phyloP scores from a whole-genome alignment of 2,888 invertebrate species.

The Cistogaster globosa region DNA sequence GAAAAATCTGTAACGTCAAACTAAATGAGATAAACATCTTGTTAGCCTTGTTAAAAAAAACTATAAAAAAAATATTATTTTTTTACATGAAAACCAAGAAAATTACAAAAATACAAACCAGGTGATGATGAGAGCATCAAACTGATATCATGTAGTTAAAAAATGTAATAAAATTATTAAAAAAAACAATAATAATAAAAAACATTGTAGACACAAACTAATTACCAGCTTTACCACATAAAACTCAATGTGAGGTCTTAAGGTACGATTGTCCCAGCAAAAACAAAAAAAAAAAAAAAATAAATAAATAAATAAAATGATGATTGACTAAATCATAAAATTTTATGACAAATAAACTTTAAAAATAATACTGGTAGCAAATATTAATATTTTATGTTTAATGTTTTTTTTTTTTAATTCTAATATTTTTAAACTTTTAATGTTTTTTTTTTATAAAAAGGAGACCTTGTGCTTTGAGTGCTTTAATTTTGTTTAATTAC shows the following conservation, averaged over 20 bases:
- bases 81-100: slow-evolving; percentile 55
- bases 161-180: slow-evolving; percentile 10
- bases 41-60: slow-evolving; percentile 61
- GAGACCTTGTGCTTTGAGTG: too few relatives aligned
- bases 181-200: slow-evolving; percentile 3
- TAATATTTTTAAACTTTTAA: background rate
- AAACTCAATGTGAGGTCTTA: slow-evolving; percentile 65
- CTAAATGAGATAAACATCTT: slow-evolving; percentile 63
- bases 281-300: background rate
- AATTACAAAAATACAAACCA: too few relatives aligned
- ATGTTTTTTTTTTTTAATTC: background rate
- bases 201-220: slow-evolving; percentile 66
- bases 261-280: background rate
- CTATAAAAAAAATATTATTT: slow-evolving; percentile 33
- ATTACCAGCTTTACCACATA: slow-evolving; percentile 59
- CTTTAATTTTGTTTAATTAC: too few relatives aligned
- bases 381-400: slow-evolving; percentile 19
- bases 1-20: slow-evolving; percentile 65
- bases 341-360: slow-evolving; percentile 10
- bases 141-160: slow-evolving; percentile 45
- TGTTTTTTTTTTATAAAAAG: too few relatives aligned
- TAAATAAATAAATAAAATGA: slow-evolving; percentile 1
- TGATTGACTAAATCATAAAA: slow-evolving; percentile 13
- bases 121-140: slow-evolving; percentile 27
- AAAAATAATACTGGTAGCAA: slow-evolving; percentile 34